These are phyloP conservation scores for Drosophila watanabei DNA, from an alignment of 1,140 invertebrate genomes.

Conservation along the genomic window DNA sequence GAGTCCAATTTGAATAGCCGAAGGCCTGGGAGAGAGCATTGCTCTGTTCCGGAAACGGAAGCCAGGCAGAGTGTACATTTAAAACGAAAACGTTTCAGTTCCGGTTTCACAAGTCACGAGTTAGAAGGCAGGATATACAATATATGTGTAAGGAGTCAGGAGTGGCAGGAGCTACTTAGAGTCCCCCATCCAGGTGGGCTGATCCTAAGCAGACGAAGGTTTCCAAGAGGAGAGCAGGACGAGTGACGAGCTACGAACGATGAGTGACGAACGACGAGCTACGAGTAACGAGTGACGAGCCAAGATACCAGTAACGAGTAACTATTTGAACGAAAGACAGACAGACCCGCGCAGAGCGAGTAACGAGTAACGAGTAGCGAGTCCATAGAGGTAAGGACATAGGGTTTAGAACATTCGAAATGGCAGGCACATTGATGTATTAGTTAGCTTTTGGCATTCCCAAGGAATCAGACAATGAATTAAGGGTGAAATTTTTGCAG, in stretches of 20 bases:
- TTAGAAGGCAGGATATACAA: constrained; percentile 7
- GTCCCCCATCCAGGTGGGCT: not conserved
- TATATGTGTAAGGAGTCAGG: not conserved
- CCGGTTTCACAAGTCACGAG: constrained; percentile 58
- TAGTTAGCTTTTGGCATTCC: constrained; percentile 36
- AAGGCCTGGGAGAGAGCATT: not conserved
- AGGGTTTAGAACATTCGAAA: constrained; percentile 26
- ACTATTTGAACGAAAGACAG: not conserved
- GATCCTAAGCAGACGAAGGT: not conserved
- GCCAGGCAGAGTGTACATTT: constrained; percentile 12
- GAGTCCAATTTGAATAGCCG: not conserved
- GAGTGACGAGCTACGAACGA: not conserved
- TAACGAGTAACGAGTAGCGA: not conserved
- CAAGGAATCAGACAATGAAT: constrained; percentile 46
- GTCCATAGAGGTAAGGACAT: constrained; percentile 3
- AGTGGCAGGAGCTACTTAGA: not conserved
- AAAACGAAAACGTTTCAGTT: constrained; percentile 60
- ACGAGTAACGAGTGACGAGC: not conserved
- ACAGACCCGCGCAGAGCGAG: not conserved
- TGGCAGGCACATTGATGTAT: constrained; percentile 36
- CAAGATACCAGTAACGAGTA: not conserved
- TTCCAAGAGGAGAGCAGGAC: not conserved
- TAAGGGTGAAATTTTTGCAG: constrained; percentile 46
- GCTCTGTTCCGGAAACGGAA: not conserved
- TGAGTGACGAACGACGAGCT: not conserved